Evolutionary conservation across 2,113 vertebrate genomes (phyloP).

Genomic region (Proterorhinus semilunaris): DNA sequence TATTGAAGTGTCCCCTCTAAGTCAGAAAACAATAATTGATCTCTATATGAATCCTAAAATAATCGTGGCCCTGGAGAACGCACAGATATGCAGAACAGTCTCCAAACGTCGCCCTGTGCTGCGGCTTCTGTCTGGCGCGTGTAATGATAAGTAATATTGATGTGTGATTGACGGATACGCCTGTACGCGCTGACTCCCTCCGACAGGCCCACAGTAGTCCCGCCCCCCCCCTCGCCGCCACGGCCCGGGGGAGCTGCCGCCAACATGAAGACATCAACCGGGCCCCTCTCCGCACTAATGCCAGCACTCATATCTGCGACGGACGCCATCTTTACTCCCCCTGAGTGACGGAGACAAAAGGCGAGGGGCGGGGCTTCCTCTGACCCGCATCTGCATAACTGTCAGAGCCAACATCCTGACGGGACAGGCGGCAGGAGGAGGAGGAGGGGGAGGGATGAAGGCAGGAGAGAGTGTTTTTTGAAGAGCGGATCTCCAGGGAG

Average conservation of each 20-base stretch:
- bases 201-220: background rate
- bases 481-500: background rate
- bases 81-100: no score
- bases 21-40: no score
- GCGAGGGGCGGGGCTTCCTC: background rate
- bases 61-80: no score
- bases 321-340: background rate
- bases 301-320: background rate
- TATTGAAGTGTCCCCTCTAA: no score
- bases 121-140: background rate
- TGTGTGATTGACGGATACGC: background rate
- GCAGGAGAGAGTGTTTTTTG: background rate
- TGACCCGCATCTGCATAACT: slow-evolving; percentile 3
- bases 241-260: background rate
- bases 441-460: background rate
- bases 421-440: background rate
- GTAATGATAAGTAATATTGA: background rate
- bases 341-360: background rate
- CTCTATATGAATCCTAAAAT: no score
- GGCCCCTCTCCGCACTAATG: background rate
- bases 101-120: no score
- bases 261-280: slow-evolving; percentile 1
- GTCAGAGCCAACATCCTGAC: background rate
- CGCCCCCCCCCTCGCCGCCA: no score
- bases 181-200: background rate